A percentile compares a stretch with the other conserved stretches of the same genome.
Conservation (phyloP, 1,140 invertebrate genomes). For the Tetragonula clypearis region DNA sequence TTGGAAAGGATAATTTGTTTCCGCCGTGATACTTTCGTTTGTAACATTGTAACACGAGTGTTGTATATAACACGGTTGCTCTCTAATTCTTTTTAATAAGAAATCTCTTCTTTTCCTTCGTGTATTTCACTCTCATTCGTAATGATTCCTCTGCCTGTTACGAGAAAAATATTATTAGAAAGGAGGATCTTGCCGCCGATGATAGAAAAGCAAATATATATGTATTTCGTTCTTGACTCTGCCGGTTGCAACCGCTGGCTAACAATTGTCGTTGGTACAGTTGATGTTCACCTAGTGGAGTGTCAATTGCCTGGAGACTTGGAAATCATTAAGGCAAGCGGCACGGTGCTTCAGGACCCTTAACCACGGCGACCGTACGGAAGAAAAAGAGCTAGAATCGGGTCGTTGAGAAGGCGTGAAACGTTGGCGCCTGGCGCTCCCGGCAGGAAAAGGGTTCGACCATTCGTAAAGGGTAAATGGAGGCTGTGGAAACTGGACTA, state of each 20-base stretch:
- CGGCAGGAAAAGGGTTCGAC: conserved; percentile 65
- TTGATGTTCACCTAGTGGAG: background rate
- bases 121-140: no score
- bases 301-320: conserved; percentile 36
- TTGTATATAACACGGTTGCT: background rate
- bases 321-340: conserved; percentile 46
- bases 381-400: conserved; percentile 43
- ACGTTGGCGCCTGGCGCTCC: conserved; percentile 75
- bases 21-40: conserved; percentile 42
- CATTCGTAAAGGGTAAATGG: conserved; percentile 58
- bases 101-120: background rate
- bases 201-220: background rate
- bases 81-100: background rate
- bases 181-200: no score
- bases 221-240: no score
- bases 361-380: conserved; percentile 34
- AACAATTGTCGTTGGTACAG: background rate
- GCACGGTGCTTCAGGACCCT: conserved; percentile 32
- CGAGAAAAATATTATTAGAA: no score
- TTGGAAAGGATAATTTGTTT: conserved; percentile 47
- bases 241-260: background rate
- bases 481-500: conserved; percentile 63
- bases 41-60: conserved; percentile 1
- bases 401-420: conserved; percentile 69
- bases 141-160: no score